Base-by-base conservation (phyloP, 2,888 invertebrate genomes). In the Lasiommata megera region DNA sequence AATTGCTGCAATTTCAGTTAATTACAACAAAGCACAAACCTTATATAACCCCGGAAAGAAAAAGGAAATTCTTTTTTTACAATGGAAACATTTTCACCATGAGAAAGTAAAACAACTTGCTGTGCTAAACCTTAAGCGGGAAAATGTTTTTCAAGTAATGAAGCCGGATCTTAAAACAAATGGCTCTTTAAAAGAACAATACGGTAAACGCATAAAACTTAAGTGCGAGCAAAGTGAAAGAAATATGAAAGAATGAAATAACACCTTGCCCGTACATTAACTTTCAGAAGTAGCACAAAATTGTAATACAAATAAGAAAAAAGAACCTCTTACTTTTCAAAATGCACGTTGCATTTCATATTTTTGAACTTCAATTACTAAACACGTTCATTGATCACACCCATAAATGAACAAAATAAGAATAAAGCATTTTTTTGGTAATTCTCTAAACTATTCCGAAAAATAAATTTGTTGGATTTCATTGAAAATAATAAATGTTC, bases 121-220 rank as follows among this genome's bases (percentile, higher is more conserved):
- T 11, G 53, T 50, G 50, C 37, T 44, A 37, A 54, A 44, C 41
- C 43, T 51, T 43, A 56, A 56, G 51, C 51, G 44, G 52, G 16
- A 37, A 56, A 50, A 44, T 56, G 51, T 50, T 51, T 46, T 56
- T 44, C 51, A 56, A 51, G 56, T 53, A 56, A 51, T 41, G 56
- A 44, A 43, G 56, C 56, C 56, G 56, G 56, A 56, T 56, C 56
- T 56, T 56, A 51, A 51, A 56, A 56, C 56, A 56, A 56, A 56
- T 56, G 56, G 56, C 51, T 51, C 47, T 62, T 53, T 53, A 58
- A 53, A 62, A 62, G 62, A 60, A 62, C 62, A 62, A 62, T 62
- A 57, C 60, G 38, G 58, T 61, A 55, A 61, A 61, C 51, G 61
- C 52, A 58, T 61, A 58, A 61, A 57, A 53, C 53, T 53, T 53